Base-by-base conservation (phyloP, 2,113 vertebrate species). In the Sturnus vulgaris region DNA sequence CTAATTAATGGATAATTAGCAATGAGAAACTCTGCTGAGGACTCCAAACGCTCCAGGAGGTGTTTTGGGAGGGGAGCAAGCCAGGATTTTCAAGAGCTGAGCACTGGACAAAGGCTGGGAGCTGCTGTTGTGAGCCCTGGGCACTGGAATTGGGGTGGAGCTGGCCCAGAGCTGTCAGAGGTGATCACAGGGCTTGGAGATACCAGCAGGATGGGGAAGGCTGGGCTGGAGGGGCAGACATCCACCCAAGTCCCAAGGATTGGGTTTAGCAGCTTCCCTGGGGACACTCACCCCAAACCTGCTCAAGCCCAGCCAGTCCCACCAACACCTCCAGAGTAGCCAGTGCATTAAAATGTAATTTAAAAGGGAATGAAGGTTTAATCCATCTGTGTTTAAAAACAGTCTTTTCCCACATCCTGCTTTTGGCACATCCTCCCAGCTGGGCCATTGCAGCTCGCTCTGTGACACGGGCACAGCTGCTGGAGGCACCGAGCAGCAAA, bases 161-260 rank as follows among this genome's bases (percentile, higher is more conserved):
- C 33, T 37, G 60, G 1, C 7, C 46, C 16, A 15, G n/a, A 66
- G 69, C 59, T 33, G 37, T 1, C 11, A 4, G 28, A 56, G 53
- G 30, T 31, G 75, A 12, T 3, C 37, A 21, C 1, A 0, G 39
- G 39, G 27, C 31, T 47, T 69, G 52, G 33, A 8, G 39, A 9
- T 2, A 7, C 1, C 30, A 30, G 52, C 60, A 61, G 37, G 30
- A 8, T 0, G 8, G 13, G 72, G 46, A 35, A 30, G 22, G 27
- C 13, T 21, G 46, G 44, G 14, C 20, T 66, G 82, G 12, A 11
- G 52, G 53, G 11, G 7, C 40, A 13, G n/a, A 25, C 57, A 49
- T 30, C 4, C 28, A 25, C 44, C 24, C 2, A 11, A 2, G 7
- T 12, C 46, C 2, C n/a, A 0, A 80, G 68, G 18, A 1, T 0